Evolutionary conservation across 2,113 vertebrate species (phyloP).

Genomic region (Hiodon tergisus): DNA sequence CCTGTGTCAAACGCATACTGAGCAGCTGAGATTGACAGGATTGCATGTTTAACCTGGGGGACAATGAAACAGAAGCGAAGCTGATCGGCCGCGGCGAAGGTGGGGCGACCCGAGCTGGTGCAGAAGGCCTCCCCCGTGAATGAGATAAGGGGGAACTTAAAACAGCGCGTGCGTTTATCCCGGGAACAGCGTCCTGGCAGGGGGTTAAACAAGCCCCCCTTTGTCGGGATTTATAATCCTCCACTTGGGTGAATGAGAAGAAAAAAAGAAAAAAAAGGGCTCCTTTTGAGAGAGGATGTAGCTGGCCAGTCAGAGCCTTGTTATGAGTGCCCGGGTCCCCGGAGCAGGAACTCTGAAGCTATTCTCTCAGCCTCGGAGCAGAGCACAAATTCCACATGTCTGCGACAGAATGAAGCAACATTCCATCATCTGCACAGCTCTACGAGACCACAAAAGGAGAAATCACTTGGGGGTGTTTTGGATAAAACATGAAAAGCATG

Average conservation of each 20-base stretch:
- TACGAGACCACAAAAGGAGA: slow-evolving; percentile 60
- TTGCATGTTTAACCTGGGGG: too few species aligned
- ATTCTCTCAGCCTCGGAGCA: slow-evolving; percentile 10
- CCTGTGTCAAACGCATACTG: not conserved
- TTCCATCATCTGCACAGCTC: slow-evolving; percentile 48
- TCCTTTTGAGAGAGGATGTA: too few species aligned
- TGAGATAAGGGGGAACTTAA: not conserved
- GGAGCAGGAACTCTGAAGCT: slow-evolving; percentile 30
- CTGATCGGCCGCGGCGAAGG: too few species aligned
- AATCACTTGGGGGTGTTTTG: slow-evolving; percentile 56
- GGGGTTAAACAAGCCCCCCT: slow-evolving; percentile 58
- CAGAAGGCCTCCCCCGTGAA: not conserved
- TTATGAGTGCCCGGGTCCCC: slow-evolving; percentile 23
- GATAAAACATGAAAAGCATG: slow-evolving; percentile 70
- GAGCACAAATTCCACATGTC: slow-evolving; percentile 58
- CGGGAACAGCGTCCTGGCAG: slow-evolving; percentile 53
- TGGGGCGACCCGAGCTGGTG: not conserved
- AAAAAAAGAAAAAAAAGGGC: too few species aligned
- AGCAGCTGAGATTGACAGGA: slow-evolving; percentile 7
- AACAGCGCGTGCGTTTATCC: not conserved
- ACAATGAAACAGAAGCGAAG: too few species aligned
- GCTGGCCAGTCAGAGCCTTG: slow-evolving; percentile 27
- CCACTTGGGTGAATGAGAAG: slow-evolving; percentile 18
- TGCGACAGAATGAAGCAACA: slow-evolving; percentile 43
- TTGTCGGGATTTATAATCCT: slow-evolving; percentile 67